Evolutionary conservation across 2,797 vertebrate species (phyloP), one percentile per base, ranked within the genome.

Genomic region (Cyprinodon diabolis): DNA sequence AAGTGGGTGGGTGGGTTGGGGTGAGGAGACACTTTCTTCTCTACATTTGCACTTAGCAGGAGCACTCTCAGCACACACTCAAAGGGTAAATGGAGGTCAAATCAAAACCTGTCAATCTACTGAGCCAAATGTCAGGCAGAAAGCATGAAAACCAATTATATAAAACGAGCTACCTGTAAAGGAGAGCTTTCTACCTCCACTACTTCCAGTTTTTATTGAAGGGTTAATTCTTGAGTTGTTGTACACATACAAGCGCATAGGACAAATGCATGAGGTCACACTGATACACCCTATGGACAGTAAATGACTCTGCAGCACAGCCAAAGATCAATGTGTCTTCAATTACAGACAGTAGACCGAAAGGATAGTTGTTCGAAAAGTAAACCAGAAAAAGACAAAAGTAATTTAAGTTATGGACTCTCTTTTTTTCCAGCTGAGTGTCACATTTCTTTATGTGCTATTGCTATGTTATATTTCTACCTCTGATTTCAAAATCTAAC

Each of bases 271-370:
- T 48, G 63, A 83, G 75, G 75, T 77, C 78, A 77, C 48, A 55
- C 21, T 75, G 58, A 69, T 65, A 65, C 56, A 14, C 76, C 75
- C 66, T 1, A n/a, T 58, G 72, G 70, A 78, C 23, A 0, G 69
- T 76, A 80, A 62, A 78, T 77, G 72, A 86, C 69, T 81, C 76
- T 11, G 45, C 52, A 69, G 55, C n/a, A 63, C 35, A 57, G 68
- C 49, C 30, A 23, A 4, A n/a, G 65, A 89, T 91, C 87, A 82
- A 67, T 84, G 69, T 35, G 62, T 71, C 73, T 84, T 77, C 70
- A 77, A 68, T 83, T 76, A 81, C 86, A 84, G 71, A 77, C 84
- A 75, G 57, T 7, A 55, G 65, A 77, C 48, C 48, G 40, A 37
- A 55, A 25, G 54, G 37, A 2, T 60, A 30, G 66, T 35, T 70